These are phyloP conservation scores for Drosophila nannoptera DNA, from an alignment of 1,140 invertebrate species.

Conservation along the genomic window DNA sequence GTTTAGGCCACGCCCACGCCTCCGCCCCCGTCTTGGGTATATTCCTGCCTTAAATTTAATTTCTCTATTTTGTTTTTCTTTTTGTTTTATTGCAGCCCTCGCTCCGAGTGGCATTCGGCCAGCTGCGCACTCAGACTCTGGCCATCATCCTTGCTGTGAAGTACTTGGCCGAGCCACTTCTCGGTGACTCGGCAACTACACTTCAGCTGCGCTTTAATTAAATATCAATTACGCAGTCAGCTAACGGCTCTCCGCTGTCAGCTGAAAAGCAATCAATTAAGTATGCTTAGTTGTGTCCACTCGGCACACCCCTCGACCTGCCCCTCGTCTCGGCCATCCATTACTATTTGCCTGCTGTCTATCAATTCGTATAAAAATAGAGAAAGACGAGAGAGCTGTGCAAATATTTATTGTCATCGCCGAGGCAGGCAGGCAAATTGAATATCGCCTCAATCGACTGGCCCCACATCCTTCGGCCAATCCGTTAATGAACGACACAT, in stretches of 20 bases:
- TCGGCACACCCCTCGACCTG: constrained; percentile 7
- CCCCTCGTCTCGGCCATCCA: constrained; percentile 5
- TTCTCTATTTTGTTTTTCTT: neutral
- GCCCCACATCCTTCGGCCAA: neutral
- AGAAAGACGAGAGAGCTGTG: constrained; percentile 47
- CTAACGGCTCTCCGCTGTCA: constrained; percentile 23
- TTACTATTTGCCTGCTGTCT: constrained; percentile 5
- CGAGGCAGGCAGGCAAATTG: constrained; percentile 39
- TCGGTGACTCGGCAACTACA: constrained; percentile 54
- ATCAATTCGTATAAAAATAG: constrained; percentile 41
- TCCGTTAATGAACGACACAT: constrained; percentile 58
- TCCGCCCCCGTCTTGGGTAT: neutral
- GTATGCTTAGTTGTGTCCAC: constrained; percentile 49
- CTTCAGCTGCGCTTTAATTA: constrained; percentile 71
- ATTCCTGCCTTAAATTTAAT: neutral
- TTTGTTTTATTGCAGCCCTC: neutral
- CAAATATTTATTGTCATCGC: constrained; percentile 62
- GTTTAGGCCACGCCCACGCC: no score
- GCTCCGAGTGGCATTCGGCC: neutral
- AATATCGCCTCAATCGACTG: constrained; percentile 7
- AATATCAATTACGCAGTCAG: constrained; percentile 70
- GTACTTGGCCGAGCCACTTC: constrained; percentile 24
- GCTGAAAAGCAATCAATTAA: constrained; percentile 74
- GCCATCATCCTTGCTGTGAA: constrained; percentile 1
- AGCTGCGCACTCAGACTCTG: constrained; percentile 4